A percentile compares a stretch with the other conserved stretches of the same genome.
Evolutionary conservation across 37 sponge, comb jelly and placozoan species (phyloP).

Genomic region (Theonella swinhoei): DNA sequence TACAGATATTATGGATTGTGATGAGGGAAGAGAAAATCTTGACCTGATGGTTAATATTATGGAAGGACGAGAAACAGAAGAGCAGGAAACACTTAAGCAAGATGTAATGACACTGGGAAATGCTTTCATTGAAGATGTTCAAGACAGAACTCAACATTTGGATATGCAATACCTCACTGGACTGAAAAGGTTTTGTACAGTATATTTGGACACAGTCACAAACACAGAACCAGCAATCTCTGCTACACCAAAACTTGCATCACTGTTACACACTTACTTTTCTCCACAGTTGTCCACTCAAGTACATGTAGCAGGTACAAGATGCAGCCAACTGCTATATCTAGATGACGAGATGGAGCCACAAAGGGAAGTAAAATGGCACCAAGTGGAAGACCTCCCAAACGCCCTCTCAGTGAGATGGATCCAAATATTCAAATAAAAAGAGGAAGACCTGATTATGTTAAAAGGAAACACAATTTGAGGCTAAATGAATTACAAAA

Average conservation of each 20-base stretch:
- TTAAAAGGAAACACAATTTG: constrained; percentile 6
- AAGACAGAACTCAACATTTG: background rate
- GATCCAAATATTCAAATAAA: background rate
- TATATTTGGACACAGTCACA: background rate
- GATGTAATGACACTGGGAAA: background rate
- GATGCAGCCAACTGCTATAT: constrained; percentile 7
- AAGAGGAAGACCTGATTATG: background rate
- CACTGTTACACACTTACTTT: constrained; percentile 7
- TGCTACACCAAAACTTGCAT: constrained; percentile 5
- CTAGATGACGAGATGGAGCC: background rate
- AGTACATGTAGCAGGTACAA: no score
- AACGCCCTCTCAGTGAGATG: background rate
- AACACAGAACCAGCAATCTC: constrained; percentile 2
- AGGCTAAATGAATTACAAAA: background rate
- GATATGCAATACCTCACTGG: constrained; percentile 3
- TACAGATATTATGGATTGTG: no score
- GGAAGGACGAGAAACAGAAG: no score
- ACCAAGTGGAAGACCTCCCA: constrained; percentile 3
- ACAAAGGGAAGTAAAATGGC: background rate
- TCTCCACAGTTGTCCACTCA: no score
- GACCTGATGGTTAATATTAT: no score
- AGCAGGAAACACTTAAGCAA: no score
- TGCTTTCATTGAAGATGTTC: constrained; percentile 17
- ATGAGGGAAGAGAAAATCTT: no score
- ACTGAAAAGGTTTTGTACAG: constrained; percentile 6